Conservation (phyloP, 2,113 vertebrate genomes). For the Nettapus auritus region DNA sequence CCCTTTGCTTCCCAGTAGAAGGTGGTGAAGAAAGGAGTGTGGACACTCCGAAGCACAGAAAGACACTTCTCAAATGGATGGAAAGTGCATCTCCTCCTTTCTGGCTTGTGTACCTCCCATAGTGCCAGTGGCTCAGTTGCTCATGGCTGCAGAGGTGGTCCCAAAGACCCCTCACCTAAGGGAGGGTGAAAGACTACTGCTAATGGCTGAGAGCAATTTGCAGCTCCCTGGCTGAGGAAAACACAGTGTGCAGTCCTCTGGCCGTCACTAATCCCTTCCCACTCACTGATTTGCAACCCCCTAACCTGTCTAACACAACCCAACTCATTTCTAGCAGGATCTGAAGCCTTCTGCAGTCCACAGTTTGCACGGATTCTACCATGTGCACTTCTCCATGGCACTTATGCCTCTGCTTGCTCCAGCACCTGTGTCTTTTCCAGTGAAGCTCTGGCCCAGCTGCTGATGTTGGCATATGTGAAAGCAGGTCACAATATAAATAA, state of each 20-base stretch:
- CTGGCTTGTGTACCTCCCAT: background rate
- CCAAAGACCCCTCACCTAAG: background rate
- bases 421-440: background rate
- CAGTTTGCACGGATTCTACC: background rate
- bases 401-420: background rate
- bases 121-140: background rate
- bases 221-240: background rate
- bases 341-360: background rate
- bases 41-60: background rate
- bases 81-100: background rate
- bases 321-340: background rate
- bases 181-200: background rate
- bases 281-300: background rate
- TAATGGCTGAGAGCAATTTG: background rate
- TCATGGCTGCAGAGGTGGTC: background rate
- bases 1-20: accelerated
- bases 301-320: background rate
- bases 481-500: background rate
- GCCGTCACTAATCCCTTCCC: background rate
- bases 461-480: background rate
- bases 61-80: background rate
- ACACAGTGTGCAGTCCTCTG: background rate
- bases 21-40: background rate
- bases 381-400: background rate
- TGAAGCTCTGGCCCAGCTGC: background rate